phyloP scores from a whole-genome alignment of 2,888 invertebrate species.

The Xestia xanthographa region DNA sequence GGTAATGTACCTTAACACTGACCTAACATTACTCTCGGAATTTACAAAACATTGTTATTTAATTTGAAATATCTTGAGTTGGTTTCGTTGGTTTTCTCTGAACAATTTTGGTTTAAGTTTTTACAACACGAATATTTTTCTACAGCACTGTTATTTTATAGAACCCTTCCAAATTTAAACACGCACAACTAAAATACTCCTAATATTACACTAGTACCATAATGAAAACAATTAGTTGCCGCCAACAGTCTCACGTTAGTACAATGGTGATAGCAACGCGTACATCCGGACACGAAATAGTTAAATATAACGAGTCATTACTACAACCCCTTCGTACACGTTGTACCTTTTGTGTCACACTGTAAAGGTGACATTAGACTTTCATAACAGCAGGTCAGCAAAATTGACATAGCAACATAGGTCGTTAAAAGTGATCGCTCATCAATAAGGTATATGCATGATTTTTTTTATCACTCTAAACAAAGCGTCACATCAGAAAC shows the following conservation, averaged over 20 bases:
- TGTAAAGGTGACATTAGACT: slow-evolving; percentile 67
- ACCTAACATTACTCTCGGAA: background rate
- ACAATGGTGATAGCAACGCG: slow-evolving; percentile 76
- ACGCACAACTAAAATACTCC: slow-evolving; percentile 16
- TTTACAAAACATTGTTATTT: background rate
- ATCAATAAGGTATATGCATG: no score
- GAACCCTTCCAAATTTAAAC: background rate
- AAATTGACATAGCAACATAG: background rate
- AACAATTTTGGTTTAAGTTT: background rate
- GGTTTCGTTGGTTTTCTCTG: background rate
- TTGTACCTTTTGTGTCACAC: slow-evolving; percentile 68
- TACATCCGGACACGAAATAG: slow-evolving; percentile 81
- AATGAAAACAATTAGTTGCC: slow-evolving; percentile 56
- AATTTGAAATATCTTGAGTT: background rate
- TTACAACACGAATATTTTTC: background rate
- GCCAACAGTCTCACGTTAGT: slow-evolving; percentile 60
- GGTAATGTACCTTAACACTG: no score
- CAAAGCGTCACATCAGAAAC: no score
- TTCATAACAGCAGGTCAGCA: slow-evolving; percentile 6
- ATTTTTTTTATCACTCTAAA: no score
- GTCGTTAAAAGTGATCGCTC: background rate
- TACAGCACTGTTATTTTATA: background rate
- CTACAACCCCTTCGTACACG: slow-evolving; percentile 76
- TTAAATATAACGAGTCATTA: slow-evolving; percentile 84
- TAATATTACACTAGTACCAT: slow-evolving; percentile 28